Percentiles rank a stretch among this genome's conserved stretches.
Conservation (phyloP, 1,140 invertebrate species). For the Drosophila tani region DNA sequence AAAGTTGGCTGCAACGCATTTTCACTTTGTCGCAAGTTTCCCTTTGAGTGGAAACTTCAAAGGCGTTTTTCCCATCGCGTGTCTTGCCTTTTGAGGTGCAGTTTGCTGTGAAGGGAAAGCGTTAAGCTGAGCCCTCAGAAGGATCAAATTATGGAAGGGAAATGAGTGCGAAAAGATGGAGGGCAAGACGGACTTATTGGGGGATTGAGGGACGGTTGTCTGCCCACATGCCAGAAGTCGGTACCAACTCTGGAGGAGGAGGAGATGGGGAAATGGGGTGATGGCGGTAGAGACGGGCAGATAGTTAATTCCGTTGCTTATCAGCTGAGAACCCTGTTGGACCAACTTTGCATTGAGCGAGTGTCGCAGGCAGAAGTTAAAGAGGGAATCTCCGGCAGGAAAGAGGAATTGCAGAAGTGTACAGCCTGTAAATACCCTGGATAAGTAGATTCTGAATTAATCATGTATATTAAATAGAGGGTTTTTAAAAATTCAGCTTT, state of each 20-base stretch:
- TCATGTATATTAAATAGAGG: too few relatives aligned
- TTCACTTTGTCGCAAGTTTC: slow-evolving; percentile 40
- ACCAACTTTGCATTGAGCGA: slow-evolving; percentile 50
- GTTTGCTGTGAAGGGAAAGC: slow-evolving; percentile 9
- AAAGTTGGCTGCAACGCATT: slow-evolving; percentile 23
- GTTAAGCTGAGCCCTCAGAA: slow-evolving; percentile 19
- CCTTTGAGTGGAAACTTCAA: slow-evolving; percentile 45
- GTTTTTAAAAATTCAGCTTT: too few relatives aligned
- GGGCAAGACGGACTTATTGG: slow-evolving; percentile 5
- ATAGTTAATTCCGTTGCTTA: slow-evolving; percentile 55
- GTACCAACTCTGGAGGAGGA: neutral
- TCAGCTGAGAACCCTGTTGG: slow-evolving; percentile 37
- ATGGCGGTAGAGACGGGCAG: neutral
- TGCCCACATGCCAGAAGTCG: slow-evolving; percentile 39
- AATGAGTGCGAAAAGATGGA: slow-evolving; percentile 33
- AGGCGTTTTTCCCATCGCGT: slow-evolving; percentile 6
- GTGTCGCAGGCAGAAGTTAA: slow-evolving; percentile 36
- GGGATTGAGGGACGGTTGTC: slow-evolving; percentile 1
- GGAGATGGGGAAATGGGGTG: neutral
- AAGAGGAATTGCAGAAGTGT: neutral
- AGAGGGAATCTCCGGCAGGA: slow-evolving; percentile 1
- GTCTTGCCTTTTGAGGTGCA: slow-evolving; percentile 40
- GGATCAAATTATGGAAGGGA: slow-evolving; percentile 37
- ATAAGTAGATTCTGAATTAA: neutral
- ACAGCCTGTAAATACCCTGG: slow-evolving; percentile 5